A percentile compares a stretch with the other conserved stretches of the same genome.
Conservation (phyloP, 2,113 vertebrate genomes). For the Galemys pyrenaicus region DNA sequence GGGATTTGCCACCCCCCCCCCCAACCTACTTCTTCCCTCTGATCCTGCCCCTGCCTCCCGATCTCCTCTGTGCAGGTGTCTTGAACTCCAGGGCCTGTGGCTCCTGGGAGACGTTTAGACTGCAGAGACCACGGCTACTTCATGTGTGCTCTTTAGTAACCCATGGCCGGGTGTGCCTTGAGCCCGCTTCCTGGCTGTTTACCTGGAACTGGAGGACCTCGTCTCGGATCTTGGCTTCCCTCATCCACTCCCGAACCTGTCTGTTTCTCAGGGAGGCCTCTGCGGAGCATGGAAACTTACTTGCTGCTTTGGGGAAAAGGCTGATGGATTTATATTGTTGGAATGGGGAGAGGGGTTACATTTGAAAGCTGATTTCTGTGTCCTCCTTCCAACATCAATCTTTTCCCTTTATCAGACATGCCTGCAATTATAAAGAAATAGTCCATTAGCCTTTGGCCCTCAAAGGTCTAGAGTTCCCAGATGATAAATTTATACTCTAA, state of each 20-base stretch:
- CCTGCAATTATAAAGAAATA: conserved; percentile 46
- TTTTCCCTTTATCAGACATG: conserved; percentile 24
- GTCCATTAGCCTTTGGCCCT: conserved; percentile 58
- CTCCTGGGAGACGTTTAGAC: not conserved
- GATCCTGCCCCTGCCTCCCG: not conserved
- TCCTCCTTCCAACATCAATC: not conserved
- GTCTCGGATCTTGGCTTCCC: not conserved
- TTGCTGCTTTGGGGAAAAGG: not conserved
- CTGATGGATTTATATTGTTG: not conserved
- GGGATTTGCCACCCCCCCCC: not conserved
- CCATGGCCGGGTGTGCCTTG: not conserved
- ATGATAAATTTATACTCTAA: conserved; percentile 60
- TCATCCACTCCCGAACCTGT: not conserved
- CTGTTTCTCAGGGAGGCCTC: not conserved
- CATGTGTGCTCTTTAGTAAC: not conserved
- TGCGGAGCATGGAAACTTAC: conserved; percentile 33
- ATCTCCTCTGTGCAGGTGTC: not conserved
- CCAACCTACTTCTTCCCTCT: not conserved
- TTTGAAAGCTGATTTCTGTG: not conserved
- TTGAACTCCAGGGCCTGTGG: not conserved
- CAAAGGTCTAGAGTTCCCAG: conserved; percentile 41
- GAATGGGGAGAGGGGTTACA: not conserved
- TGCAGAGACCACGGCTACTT: not conserved
- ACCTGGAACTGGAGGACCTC: not conserved
- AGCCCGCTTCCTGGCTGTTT: not conserved